A percentile compares a stretch with the other conserved stretches of the same genome.
phyloP scores from a whole-genome alignment of 2,888 invertebrate species.

The Venusia cambrica region DNA sequence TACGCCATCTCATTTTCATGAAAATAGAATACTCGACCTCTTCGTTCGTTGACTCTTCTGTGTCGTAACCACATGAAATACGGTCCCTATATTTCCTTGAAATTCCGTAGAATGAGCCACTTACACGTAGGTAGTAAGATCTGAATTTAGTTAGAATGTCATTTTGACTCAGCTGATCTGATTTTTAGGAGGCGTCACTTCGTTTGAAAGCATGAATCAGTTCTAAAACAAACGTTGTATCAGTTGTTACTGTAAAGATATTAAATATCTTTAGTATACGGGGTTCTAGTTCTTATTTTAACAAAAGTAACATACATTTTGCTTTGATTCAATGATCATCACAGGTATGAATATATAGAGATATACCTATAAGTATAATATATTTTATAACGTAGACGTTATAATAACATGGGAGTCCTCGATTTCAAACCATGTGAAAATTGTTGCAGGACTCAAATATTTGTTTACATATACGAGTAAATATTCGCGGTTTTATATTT shows the following conservation, averaged over 20 bases:
- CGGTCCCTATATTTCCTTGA: conserved; percentile 5
- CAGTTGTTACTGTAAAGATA: background rate
- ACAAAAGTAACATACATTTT: too few relatives aligned
- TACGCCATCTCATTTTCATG: background rate
- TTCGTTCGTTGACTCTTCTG: conserved; percentile 10
- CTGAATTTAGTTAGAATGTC: too few relatives aligned
- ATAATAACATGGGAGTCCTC: too few relatives aligned
- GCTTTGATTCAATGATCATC: too few relatives aligned
- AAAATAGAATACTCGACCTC: conserved; percentile 8
- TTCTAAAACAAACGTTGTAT: conserved; percentile 9
- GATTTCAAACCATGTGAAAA: too few relatives aligned
- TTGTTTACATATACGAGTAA: too few relatives aligned
- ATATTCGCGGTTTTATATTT: too few relatives aligned
- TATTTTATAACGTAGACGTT: too few relatives aligned
- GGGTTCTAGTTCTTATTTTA: background rate
- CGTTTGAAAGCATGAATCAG: conserved; percentile 11
- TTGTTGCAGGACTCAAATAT: too few relatives aligned
- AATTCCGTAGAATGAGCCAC: conserved; percentile 15
- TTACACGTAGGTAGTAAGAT: too few relatives aligned
- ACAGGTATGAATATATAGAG: too few relatives aligned
- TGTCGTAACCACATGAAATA: background rate
- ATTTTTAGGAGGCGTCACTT: conserved; percentile 10
- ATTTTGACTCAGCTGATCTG: conserved; percentile 15
- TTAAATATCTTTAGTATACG: background rate
- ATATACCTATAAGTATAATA: too few relatives aligned